Evolutionary conservation across 2,888 invertebrate species (phyloP).

Genomic region (Andrena dorsata): DNA sequence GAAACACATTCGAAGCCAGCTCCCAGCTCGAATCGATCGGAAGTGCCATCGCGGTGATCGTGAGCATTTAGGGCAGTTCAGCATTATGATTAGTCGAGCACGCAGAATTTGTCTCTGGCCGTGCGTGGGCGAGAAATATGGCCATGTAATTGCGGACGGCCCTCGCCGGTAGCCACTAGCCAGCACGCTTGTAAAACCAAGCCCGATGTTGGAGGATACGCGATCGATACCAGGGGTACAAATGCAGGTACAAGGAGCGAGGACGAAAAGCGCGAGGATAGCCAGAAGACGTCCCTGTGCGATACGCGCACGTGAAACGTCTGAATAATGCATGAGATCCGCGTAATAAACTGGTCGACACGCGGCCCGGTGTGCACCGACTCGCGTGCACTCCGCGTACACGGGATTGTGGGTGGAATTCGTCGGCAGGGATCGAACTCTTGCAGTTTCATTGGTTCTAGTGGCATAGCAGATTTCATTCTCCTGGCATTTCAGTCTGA

Average conservation of each 20-base stretch:
- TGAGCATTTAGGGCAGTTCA: slow-evolving; percentile 21
- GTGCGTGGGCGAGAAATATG: slow-evolving; percentile 54
- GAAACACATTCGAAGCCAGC: neutral
- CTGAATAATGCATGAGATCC: slow-evolving; percentile 65
- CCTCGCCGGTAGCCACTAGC: slow-evolving; percentile 33
- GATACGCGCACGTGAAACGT: slow-evolving; percentile 36
- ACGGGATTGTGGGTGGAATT: slow-evolving; percentile 5
- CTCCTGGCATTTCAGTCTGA: no score
- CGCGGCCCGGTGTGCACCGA: slow-evolving; percentile 13
- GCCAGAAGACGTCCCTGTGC: slow-evolving; percentile 24
- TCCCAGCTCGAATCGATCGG: neutral
- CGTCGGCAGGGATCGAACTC: neutral
- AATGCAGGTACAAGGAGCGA: slow-evolving; percentile 7
- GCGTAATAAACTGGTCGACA: slow-evolving; percentile 63
- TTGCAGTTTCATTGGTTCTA: neutral
- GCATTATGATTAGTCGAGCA: slow-evolving; percentile 56
- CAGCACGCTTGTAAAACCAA: slow-evolving; percentile 38
- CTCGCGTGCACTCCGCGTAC: slow-evolving; percentile 16
- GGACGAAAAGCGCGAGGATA: slow-evolving; percentile 23
- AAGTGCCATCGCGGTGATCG: neutral
- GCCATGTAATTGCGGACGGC: neutral
- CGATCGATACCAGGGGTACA: slow-evolving; percentile 47
- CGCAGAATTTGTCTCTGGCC: slow-evolving; percentile 62
- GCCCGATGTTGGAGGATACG: slow-evolving; percentile 25
- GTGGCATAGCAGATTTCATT: no score